Base-by-base conservation (phyloP, 2,113 vertebrate species). In the Zootoca vivipara region DNA sequence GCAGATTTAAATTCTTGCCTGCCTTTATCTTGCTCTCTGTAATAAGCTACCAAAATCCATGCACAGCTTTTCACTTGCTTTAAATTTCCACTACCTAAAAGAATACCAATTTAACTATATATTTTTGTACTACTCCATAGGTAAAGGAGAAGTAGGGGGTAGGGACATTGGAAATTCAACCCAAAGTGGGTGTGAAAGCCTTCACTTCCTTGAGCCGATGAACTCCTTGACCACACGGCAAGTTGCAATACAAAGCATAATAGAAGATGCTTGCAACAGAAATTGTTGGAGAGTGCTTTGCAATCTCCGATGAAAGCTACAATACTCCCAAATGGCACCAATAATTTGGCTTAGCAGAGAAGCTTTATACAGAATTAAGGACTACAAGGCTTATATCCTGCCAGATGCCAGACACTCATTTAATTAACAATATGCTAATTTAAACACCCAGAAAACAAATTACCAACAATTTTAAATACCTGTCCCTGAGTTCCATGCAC, bases 371-470 rank as follows among this genome's bases (percentile, higher is more conserved):
- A 79, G 42, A 79, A 79, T 56, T 79, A 58, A 79, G 15, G 78
- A 15, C 28, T 52, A 8, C 6, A 79, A 56, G 40, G 28, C 28
- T 79, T 56, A 52, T 30, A 79, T 79, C 30, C 42, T 79, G 46
- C 78, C 30, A n/a, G 78, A 79, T 79, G 52, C 58, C 78, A 79
- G 13, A n/a, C 26, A n/a, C 35, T n/a, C 78, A 9, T 56, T 79
- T 79, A 79, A 79, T 79, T 79, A 79, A 79, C 78, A 56, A 56
- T 56, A n/a, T 79, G 42, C 78, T 79, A 56, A 79, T 79, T 79
- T 26, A 79, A 56, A 30, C 5, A 58, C 28, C 46, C 78, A 56
- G 78, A 79, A 79, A 56, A 30, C 28, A 30, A 56, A 78, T 56
- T 18, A 33, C 12, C 46, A n/a, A 79, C 5, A 20, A 56, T 20